Evolutionary conservation across 2,113 vertebrate species (phyloP).

Genomic region (Apteryx mantelli): DNA sequence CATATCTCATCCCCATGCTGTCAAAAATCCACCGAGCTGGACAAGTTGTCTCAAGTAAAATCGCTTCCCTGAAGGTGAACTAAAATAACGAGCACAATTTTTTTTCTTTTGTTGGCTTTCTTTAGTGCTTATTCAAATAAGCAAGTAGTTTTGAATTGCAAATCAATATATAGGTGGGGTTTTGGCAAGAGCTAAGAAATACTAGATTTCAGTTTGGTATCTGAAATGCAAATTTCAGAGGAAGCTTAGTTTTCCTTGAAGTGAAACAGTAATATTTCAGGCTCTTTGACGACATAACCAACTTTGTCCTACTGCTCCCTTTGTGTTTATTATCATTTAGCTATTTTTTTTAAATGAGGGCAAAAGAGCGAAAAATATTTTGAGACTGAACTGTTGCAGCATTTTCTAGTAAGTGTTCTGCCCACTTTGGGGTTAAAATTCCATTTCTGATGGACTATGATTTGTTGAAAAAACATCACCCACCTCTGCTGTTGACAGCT

Average conservation of each 20-base stretch:
- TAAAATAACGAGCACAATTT: neutral
- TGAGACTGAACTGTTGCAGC: neutral
- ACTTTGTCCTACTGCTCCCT: neutral
- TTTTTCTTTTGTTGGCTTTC: neutral
- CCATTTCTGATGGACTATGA: neutral
- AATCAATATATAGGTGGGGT: neutral
- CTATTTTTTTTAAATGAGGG: too few relatives aligned
- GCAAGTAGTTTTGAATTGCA: too few relatives aligned
- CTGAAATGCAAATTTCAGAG: neutral
- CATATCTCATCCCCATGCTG: neutral
- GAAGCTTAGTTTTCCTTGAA: neutral
- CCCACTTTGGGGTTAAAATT: neutral
- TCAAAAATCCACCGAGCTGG: too few relatives aligned
- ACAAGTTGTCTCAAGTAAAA: neutral
- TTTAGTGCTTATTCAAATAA: neutral
- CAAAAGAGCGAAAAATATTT: neutral
- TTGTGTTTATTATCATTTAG: neutral
- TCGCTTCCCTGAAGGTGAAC: neutral
- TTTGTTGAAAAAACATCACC: neutral
- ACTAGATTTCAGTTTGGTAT: neutral
- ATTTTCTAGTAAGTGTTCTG: neutral
- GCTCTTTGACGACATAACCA: neutral
- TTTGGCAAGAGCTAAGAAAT: neutral
- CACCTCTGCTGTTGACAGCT: neutral
- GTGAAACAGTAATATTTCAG: neutral